Evolutionary conservation across 1,140 invertebrate species (phyloP), one percentile per base, ranked within the genome.

Genomic region (Trialeurodes vaporariorum): DNA sequence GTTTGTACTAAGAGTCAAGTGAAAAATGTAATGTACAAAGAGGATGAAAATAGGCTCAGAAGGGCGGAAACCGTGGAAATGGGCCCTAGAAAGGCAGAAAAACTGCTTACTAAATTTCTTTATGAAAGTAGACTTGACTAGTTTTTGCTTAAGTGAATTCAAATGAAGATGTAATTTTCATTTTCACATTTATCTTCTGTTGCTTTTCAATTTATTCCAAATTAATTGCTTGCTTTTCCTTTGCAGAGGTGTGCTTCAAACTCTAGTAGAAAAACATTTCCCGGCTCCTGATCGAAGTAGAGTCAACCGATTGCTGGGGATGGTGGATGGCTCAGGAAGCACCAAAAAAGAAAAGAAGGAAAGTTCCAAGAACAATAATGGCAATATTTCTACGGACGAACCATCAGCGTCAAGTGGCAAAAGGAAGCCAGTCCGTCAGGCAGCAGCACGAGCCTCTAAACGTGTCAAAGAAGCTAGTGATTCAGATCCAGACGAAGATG

Each of bases 211-310:
- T 40, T 60, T 25, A 66, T 59, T 63, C 11, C 24, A 63, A 63
- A 64, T 17, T 63, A 49, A 13, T 25, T 26, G 1, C 12, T 27
- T 63, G 34, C 27, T 27, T 66, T 59, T 66, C 70, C 40, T 72
- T 74, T 74, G 25, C 75, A 90, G 87, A 77, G 94, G 94, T 65
- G 95, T 98, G 17, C 85, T 98, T 72, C 94, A 97, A 78, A 90
- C 92, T 0, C 79, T 98, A 65, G 92, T 98, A 0, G 95, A 98
- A 77, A 97, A 97, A 76, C 94, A 98, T 80, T 98, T 98, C 76
- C 96, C 96, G 5, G 94, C 93, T 1, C 93, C 94, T 2, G 91
- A 97, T 80, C 83, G 90, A 64, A 89, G 86, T 77, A 84, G 93
- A 69, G 93, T 94, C 66, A 87, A 90, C 72, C 83, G 89, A 62